Base-by-base conservation (phyloP, 2,113 vertebrate species). In the Lophura nycthemera region DNA sequence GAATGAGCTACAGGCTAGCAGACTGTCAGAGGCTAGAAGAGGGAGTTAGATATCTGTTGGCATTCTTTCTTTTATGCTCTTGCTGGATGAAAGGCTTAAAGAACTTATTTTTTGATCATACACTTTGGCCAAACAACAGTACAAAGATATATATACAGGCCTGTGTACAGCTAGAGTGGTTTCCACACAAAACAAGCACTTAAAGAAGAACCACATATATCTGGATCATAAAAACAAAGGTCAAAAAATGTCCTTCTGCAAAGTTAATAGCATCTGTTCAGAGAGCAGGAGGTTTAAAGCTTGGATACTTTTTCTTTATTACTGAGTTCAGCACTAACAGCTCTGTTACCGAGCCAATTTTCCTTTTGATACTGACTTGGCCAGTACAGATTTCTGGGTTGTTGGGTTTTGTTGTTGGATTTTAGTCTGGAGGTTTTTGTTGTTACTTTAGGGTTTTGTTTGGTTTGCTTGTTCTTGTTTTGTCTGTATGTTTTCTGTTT, bases 201-300 rank as follows among this genome's bases (percentile, higher is more conserved):
- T 56, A 47, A 0, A 74, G 60, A 70, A 88, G 40, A 88, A 83
- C 11, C 27, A 52, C 38, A 71, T 47, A 72, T 36, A 52, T n/a
- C 52, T 64, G 29, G 50, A 43, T 65, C 65, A 67, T 76, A 60
- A 52, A 83, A 90, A 59, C 21, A 56, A 86, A 86, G 36, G 36
- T 78, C 69, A 60, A 11, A 80, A 92, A 81, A 61, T 11, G 22
- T 67, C 40, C 25, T 86, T 65, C 48, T 92, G 57, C 38, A 78
- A 86, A 86, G 65, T 56, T 83, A 91, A 74, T 80, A 88, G 19
- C 61, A 63, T 47, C 60, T 92, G n/a, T 56, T 81, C 80, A 65
- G 43, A 86, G 29, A 74, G 22, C 27, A 81, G 50, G 38, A 84
- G 60, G 14, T 86, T 88, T 94, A 69, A 92, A 92, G 54, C 32